These are phyloP conservation scores for Drosophila insularis DNA, from an alignment of 1,140 invertebrate species.

Conservation along the genomic window DNA sequence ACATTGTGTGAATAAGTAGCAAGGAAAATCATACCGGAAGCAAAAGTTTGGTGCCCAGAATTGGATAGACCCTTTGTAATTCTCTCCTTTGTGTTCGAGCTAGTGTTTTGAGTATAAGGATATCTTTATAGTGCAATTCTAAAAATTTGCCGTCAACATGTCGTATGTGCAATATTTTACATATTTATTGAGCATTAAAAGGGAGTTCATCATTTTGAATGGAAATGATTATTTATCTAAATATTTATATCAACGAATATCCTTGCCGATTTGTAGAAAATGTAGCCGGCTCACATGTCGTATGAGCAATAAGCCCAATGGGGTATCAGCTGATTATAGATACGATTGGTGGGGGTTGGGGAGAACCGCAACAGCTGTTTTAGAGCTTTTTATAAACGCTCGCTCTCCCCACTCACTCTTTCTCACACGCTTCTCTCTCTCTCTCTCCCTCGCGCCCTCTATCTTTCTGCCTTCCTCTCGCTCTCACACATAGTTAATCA, in stretches of 20 bases:
- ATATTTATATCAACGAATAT: no score
- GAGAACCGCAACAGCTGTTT: constrained; percentile 61
- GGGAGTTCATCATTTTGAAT: no score
- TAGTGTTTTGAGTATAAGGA: no score
- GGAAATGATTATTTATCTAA: no score
- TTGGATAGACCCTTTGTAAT: neutral
- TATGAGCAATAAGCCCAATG: constrained; percentile 22
- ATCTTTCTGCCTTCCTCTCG: constrained; percentile 4
- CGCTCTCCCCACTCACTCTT: constrained; percentile 10
- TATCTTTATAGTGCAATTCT: no score
- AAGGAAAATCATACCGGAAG: constrained; percentile 9
- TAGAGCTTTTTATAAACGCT: neutral
- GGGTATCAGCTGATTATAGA: constrained; percentile 57
- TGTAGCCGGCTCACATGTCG: constrained; percentile 45
- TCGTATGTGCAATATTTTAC: neutral
- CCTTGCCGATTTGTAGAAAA: neutral
- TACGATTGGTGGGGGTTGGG: constrained; percentile 59
- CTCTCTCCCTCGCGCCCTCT: constrained; percentile 17
- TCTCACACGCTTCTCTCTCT: neutral
- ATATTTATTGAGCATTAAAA: no score
- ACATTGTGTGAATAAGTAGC: constrained; percentile 6
- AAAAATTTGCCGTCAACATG: neutral
- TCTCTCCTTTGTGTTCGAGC: no score
- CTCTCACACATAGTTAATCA: constrained; percentile 65
- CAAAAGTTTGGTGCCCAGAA: neutral